phyloP scores from a whole-genome alignment of 2,797 vertebrate genomes.

The Menidia menidia region DNA sequence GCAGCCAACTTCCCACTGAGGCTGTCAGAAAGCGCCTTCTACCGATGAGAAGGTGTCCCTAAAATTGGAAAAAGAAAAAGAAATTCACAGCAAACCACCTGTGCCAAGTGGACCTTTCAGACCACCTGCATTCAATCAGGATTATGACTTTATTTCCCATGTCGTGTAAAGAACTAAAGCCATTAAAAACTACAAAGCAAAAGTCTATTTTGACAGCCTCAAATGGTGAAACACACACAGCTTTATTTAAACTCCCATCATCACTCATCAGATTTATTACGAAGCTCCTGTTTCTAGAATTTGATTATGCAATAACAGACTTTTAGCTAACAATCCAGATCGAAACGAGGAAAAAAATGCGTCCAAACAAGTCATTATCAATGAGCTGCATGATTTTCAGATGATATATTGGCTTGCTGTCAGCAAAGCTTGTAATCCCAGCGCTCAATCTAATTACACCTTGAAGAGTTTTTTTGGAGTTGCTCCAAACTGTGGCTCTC shows the following conservation, averaged over 20 bases:
- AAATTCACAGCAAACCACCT: background rate
- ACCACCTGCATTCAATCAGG: too few species aligned
- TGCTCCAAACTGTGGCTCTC: constrained; percentile 21
- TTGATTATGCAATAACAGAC: background rate
- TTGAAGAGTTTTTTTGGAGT: constrained; percentile 27
- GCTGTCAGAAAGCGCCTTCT: background rate
- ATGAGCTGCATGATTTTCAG: background rate
- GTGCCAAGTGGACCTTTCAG: background rate
- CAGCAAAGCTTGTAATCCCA: constrained; percentile 6
- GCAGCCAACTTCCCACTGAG: constrained; percentile 1
- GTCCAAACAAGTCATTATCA: background rate
- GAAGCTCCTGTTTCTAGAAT: background rate
- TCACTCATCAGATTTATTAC: background rate
- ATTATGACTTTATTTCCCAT: too few species aligned
- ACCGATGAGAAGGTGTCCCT: background rate
- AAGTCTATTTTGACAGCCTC: too few species aligned
- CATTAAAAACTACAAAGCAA: too few species aligned
- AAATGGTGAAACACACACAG: too few species aligned
- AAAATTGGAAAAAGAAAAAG: background rate
- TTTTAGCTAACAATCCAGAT: background rate
- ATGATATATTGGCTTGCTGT: constrained; percentile 3
- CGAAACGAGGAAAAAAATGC: constrained; percentile 2
- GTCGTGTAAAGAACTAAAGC: too few species aligned
- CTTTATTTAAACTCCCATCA: too few species aligned
- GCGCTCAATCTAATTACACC: constrained; percentile 27